Conservation (phyloP, 1,140 invertebrate genomes). For the Panulirus ornatus region DNA sequence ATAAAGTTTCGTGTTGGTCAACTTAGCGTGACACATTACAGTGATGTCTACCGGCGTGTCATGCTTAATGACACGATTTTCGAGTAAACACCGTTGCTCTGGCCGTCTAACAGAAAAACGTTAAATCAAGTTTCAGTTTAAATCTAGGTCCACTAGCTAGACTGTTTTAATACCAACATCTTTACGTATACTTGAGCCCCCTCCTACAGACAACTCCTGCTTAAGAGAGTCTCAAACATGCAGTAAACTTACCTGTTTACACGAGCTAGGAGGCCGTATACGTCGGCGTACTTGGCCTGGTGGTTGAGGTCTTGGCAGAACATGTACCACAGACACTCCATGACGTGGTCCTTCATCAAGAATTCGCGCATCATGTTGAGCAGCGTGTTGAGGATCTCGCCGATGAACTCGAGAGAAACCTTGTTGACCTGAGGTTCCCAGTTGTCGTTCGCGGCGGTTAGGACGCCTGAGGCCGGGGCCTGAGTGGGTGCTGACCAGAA, state of each 20-base stretch:
- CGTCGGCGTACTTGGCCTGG: constrained; percentile 80
- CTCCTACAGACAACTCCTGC: neutral
- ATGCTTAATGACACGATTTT: too few relatives aligned
- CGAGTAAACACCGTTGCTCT: too few relatives aligned
- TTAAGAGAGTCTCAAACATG: neutral
- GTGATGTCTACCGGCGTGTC: too few relatives aligned
- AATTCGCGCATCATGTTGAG: constrained; percentile 82
- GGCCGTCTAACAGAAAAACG: too few relatives aligned
- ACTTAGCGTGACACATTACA: too few relatives aligned
- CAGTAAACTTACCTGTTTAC: constrained; percentile 81
- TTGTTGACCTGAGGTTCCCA: constrained; percentile 75
- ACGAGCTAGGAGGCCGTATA: constrained; percentile 82
- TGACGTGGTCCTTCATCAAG: constrained; percentile 77
- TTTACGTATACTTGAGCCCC: neutral
- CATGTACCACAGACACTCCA: constrained; percentile 83
- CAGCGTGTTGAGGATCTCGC: constrained; percentile 81
- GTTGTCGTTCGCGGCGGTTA: constrained; percentile 75
- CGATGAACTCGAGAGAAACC: constrained; percentile 77
- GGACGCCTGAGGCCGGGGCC: constrained; percentile 49
- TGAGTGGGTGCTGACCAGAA: constrained; percentile 77
- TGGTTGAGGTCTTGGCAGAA: constrained; percentile 83
- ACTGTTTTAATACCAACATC: too few relatives aligned
- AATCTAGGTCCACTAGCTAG: too few relatives aligned
- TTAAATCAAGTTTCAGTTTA: too few relatives aligned
- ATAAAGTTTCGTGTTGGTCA: too few relatives aligned